Conservation (phyloP, 2,888 invertebrate genomes). For the Amiota communis region DNA sequence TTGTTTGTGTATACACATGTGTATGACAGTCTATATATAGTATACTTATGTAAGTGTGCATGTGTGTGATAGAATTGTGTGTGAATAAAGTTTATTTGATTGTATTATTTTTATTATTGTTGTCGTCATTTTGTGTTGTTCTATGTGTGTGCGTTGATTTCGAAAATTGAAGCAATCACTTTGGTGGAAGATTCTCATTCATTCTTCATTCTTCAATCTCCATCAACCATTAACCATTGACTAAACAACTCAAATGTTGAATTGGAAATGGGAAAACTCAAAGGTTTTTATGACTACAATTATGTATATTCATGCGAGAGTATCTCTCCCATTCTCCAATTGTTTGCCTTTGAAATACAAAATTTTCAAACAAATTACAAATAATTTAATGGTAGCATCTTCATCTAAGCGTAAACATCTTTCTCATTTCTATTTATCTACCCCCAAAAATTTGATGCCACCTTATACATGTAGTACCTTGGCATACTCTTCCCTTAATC, state of each 20-base stretch:
- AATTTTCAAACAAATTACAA: slow-evolving; percentile 65
- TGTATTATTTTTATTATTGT: not conserved
- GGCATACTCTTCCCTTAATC: too few species aligned
- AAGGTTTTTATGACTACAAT: slow-evolving; percentile 62
- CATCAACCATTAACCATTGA: not conserved
- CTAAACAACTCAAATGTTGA: too few species aligned
- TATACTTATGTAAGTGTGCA: not conserved
- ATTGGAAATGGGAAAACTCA: not conserved
- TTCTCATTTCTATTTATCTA: too few species aligned
- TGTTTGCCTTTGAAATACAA: slow-evolving; percentile 52
- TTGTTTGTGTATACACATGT: slow-evolving; percentile 32
- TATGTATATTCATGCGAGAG: slow-evolving; percentile 43
- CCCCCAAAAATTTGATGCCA: too few species aligned
- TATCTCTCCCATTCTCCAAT: slow-evolving; percentile 10
- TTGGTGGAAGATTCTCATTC: slow-evolving; percentile 1
- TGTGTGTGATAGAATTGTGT: not conserved
- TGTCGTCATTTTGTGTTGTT: too few species aligned
- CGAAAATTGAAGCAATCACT: slow-evolving; percentile 24
- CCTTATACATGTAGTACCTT: too few species aligned
- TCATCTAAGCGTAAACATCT: not conserved
- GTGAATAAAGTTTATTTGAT: slow-evolving; percentile 19
- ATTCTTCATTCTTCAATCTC: not conserved
- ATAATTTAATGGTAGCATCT: slow-evolving; percentile 57
- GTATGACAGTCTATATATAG: not conserved
- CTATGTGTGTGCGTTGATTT: slow-evolving; percentile 26